Evolutionary conservation across 2,113 vertebrate species (phyloP).

Genomic region (Psettodes erumei): DNA sequence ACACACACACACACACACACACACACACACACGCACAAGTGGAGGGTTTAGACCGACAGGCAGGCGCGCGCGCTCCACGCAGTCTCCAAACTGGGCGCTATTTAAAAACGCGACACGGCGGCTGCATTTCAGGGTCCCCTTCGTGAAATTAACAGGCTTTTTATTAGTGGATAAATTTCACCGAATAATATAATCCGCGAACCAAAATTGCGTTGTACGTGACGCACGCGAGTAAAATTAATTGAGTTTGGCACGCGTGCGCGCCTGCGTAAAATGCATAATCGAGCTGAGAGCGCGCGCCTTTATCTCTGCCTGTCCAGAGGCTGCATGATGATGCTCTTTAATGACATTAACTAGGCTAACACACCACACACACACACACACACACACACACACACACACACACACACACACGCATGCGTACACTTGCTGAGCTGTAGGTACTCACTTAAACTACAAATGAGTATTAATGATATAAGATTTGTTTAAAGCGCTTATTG

Average conservation of each 20-base stretch:
- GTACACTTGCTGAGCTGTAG: background rate
- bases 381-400: background rate
- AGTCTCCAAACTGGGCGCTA: constrained; percentile 16
- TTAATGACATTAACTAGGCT: constrained; percentile 63
- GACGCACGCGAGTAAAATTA: constrained; percentile 40
- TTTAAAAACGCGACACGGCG: background rate
- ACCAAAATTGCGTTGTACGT: constrained; percentile 47
- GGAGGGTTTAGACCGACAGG: constrained; percentile 29
- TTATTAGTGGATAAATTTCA: constrained; percentile 60
- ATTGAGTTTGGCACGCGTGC: constrained; percentile 48
- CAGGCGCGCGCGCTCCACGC: constrained; percentile 20
- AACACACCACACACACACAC: too few relatives aligned
- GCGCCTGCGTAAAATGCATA: constrained; percentile 33
- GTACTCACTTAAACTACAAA: constrained; percentile 34
- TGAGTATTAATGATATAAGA: constrained; percentile 45
- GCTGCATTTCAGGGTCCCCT: constrained; percentile 1
- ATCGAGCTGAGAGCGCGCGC: constrained; percentile 36
- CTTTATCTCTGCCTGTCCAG: constrained; percentile 56
- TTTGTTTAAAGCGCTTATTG: constrained; percentile 43
- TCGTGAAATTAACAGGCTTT: constrained; percentile 64
- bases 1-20: constrained; percentile 15
- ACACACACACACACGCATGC: constrained; percentile 27
- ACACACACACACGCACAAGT: constrained; percentile 9
- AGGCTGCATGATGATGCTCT: constrained; percentile 47
- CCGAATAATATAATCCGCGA: constrained; percentile 57